Percentiles rank a stretch among this genome's conserved stretches.
Conservation (phyloP, 2,888 invertebrate genomes). For the Lycocerus yunnanus region DNA sequence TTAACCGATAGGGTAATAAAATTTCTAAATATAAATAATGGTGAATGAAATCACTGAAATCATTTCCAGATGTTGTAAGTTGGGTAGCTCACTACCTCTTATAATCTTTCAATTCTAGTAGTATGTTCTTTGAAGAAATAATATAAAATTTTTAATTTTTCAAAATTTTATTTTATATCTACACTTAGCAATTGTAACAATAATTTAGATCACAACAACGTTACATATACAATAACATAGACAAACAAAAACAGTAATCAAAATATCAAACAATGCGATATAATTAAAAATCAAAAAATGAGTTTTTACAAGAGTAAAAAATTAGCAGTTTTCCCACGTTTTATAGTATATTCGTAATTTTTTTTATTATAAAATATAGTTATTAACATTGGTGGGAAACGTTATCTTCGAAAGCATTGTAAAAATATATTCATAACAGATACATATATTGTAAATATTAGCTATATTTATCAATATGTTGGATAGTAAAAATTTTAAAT, state of each 20-base stretch:
- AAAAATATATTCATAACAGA: slow-evolving; percentile 30
- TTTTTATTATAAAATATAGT: neutral
- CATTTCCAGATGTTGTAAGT: too few species aligned
- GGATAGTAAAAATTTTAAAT: neutral
- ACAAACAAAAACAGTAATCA: slow-evolving; percentile 5
- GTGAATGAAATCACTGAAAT: too few species aligned
- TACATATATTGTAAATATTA: slow-evolving; percentile 16
- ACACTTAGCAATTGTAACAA: slow-evolving; percentile 9
- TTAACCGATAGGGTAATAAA: too few species aligned
- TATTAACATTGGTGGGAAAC: slow-evolving; percentile 16
- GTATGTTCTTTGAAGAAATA: too few species aligned
- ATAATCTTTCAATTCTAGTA: too few species aligned
- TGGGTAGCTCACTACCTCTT: too few species aligned
- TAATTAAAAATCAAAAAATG: slow-evolving; percentile 2
- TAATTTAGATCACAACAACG: slow-evolving; percentile 25
- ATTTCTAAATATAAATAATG: too few species aligned
- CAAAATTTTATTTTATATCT: neutral
- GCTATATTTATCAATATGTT: slow-evolving; percentile 14
- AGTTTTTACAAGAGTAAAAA: slow-evolving; percentile 6
- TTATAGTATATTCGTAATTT: neutral
- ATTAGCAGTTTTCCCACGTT: slow-evolving; percentile 4
- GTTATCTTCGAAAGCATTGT: slow-evolving; percentile 24
- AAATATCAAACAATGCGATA: neutral
- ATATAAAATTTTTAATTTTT: neutral
- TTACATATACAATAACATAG: slow-evolving; percentile 21